Percentiles rank a stretch among this genome's conserved stretches.
Evolutionary conservation across 2,797 vertebrate genomes (phyloP).

Genomic region (Poecilia wingei): DNA sequence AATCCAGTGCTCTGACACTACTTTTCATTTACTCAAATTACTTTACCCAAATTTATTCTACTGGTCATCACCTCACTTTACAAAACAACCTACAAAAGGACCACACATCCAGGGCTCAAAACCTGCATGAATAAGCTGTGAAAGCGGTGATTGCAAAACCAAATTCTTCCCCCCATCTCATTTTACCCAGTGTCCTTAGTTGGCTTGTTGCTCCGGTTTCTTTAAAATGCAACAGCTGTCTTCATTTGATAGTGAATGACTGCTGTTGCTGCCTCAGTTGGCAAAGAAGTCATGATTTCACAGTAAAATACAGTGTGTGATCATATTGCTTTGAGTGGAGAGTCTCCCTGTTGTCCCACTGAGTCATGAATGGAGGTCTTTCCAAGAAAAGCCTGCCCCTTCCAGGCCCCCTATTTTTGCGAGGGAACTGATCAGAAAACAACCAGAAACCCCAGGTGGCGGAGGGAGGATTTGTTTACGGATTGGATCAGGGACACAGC

Average conservation of each 20-base stretch:
- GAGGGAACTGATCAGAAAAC: conserved; percentile 11
- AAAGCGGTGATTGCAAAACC: neutral
- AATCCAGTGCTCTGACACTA: neutral
- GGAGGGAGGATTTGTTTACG: conserved; percentile 10
- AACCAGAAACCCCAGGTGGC: conserved; percentile 6
- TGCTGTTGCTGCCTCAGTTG: conserved; percentile 11
- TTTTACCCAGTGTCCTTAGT: conserved; percentile 1
- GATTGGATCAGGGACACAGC: neutral
- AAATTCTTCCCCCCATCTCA: conserved; percentile 5
- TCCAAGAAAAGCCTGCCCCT: conserved; percentile 40
- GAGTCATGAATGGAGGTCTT: conserved; percentile 40
- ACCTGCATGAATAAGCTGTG: neutral
- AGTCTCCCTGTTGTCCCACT: conserved; percentile 43
- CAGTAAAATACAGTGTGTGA: conserved; percentile 38
- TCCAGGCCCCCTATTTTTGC: conserved; percentile 8
- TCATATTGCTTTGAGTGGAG: conserved; percentile 27
- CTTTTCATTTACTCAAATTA: neutral
- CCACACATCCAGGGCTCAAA: conserved; percentile 1
- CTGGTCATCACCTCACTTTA: neutral
- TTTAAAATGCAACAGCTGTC: conserved; percentile 47
- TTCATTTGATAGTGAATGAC: conserved; percentile 48
- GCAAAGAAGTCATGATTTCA: conserved; percentile 35
- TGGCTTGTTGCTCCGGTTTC: neutral
- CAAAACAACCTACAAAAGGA: neutral
- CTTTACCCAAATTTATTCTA: neutral